Conservation (phyloP, 2,888 invertebrate species). For the Netelia melanura region DNA sequence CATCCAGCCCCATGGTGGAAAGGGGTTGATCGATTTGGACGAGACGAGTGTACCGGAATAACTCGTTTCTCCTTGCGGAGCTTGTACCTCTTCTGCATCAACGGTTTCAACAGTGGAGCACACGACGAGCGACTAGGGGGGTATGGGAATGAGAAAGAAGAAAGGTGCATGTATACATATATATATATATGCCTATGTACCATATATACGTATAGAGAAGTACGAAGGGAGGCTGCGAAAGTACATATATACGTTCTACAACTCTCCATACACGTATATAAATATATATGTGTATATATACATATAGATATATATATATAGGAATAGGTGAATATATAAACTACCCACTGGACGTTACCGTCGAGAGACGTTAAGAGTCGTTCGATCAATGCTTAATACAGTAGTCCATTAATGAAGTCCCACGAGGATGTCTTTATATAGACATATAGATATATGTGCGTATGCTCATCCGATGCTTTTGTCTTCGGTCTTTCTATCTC, state of each 20-base stretch:
- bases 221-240: too few relatives aligned
- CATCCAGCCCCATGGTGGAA: constrained; percentile 62
- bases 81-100: constrained; percentile 68
- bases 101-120: constrained; percentile 66
- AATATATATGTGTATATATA: background rate
- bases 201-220: background rate
- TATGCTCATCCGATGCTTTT: constrained; percentile 9
- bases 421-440: constrained; percentile 10
- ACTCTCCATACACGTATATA: background rate
- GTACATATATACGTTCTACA: background rate
- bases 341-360: constrained; percentile 28
- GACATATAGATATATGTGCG: background rate
- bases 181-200: background rate
- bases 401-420: constrained; percentile 62
- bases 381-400: constrained; percentile 66
- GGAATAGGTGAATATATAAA: constrained; percentile 23
- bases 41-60: constrained; percentile 70
- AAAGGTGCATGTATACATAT: constrained; percentile 23
- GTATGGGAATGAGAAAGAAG: constrained; percentile 48
- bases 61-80: constrained; percentile 69
- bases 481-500: constrained; percentile 42
- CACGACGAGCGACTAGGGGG: constrained; percentile 35
- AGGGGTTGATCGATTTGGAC: constrained; percentile 69
- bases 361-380: constrained; percentile 64
- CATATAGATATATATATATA: background rate